Conservation (phyloP, 2,113 vertebrate species). For the Rhadina sibilatrix region DNA sequence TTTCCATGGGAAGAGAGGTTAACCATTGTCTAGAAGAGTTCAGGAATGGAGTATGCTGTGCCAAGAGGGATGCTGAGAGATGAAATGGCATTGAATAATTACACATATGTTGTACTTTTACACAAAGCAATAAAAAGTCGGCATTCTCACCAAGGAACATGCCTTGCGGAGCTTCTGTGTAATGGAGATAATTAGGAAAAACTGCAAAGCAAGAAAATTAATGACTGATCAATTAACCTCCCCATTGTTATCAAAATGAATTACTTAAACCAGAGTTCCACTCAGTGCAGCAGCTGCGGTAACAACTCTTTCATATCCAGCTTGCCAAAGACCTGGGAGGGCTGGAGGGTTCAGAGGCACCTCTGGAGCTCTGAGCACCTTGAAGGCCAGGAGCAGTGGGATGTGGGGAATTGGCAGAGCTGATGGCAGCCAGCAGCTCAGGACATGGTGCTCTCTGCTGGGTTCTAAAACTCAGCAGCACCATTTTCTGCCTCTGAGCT, state of each 20-base stretch:
- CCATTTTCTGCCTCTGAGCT: background rate
- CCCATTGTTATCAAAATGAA: conserved; percentile 3
- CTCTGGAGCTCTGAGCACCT: background rate
- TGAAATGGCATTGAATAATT: background rate
- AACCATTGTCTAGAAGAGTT: background rate
- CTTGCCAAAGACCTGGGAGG: background rate
- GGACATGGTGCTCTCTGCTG: rapidly evolving
- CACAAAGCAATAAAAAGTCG: background rate
- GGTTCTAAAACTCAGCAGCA: background rate
- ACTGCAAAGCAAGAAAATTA: background rate
- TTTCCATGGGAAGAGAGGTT: background rate
- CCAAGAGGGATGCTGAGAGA: background rate
- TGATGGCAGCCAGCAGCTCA: background rate
- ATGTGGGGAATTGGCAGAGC: background rate
- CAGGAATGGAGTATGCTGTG: background rate
- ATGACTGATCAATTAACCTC: conserved; percentile 6
- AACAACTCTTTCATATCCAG: background rate
- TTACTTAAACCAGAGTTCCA: background rate
- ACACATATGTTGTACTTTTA: background rate
- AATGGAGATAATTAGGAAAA: conserved; percentile 21
- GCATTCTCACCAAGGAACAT: background rate
- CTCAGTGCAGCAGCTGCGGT: background rate
- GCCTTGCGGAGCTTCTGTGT: background rate
- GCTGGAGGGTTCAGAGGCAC: background rate
- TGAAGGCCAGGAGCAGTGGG: background rate